These are phyloP conservation scores for Siniperca undulata DNA, from an alignment of 2,797 vertebrate species.

Conservation along the genomic window DNA sequence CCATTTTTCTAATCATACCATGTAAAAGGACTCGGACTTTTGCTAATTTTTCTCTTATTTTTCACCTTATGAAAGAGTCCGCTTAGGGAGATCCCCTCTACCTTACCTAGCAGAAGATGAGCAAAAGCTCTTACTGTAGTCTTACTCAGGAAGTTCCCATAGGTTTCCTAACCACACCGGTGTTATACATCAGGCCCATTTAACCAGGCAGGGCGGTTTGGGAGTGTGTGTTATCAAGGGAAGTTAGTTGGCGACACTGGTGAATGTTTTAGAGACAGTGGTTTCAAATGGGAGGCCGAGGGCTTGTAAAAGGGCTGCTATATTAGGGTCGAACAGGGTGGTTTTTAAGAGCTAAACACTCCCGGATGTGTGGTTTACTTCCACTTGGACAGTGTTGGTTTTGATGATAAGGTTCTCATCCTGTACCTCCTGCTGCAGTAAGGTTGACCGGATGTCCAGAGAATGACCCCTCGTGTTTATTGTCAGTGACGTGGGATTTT, in stretches of 20 bases:
- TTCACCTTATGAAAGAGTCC: not conserved
- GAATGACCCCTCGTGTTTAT: not conserved
- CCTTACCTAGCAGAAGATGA: not conserved
- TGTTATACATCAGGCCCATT: slow-evolving; percentile 43
- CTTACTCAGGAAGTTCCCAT: not conserved
- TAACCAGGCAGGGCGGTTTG: slow-evolving; percentile 69
- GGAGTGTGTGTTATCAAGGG: slow-evolving; percentile 45
- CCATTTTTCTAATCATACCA: not conserved
- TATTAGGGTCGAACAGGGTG: slow-evolving; percentile 27
- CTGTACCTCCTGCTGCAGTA: slow-evolving; percentile 13
- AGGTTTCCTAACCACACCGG: not conserved
- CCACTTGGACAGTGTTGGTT: slow-evolving; percentile 12
- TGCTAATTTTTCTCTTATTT: not conserved
- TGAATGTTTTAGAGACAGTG: slow-evolving; percentile 50
- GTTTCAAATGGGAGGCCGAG: slow-evolving; percentile 40
- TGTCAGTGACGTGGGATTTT: not conserved
- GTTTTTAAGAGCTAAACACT: slow-evolving; percentile 73
- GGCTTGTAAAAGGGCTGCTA: slow-evolving; percentile 69
- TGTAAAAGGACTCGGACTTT: no score
- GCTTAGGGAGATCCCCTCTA: not conserved
- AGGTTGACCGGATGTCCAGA: slow-evolving; percentile 19
- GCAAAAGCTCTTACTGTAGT: slow-evolving; percentile 11
- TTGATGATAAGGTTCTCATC: slow-evolving; percentile 22
- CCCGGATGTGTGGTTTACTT: slow-evolving; percentile 53
- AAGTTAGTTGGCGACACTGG: slow-evolving; percentile 23